Conservation (phyloP, 2,797 vertebrate genomes). For the Scomberomorus guttatus region DNA sequence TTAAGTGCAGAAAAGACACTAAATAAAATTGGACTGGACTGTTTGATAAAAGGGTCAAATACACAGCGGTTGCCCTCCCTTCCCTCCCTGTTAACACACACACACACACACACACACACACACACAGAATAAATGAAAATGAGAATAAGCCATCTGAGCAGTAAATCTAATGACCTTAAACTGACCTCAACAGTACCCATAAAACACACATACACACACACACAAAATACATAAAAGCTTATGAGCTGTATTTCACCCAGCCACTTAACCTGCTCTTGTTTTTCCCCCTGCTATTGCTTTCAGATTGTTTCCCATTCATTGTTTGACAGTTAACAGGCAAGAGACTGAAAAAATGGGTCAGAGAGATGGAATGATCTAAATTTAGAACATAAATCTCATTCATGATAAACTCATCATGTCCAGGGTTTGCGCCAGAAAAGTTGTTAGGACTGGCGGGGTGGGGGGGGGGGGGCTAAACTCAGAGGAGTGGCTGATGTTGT, state of each 20-base stretch:
- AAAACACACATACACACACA: constrained; percentile 8
- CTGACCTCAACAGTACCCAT: constrained; percentile 40
- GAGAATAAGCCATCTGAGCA: constrained; percentile 25
- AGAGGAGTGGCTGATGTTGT: too few species aligned
- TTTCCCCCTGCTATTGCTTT: neutral
- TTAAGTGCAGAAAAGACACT: neutral
- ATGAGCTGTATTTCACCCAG: neutral
- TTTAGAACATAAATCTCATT: neutral
- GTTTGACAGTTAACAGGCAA: neutral
- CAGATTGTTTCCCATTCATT: constrained; percentile 4
- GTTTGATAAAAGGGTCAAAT: constrained; percentile 12
- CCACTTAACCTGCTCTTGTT: neutral
- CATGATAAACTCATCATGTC: neutral
- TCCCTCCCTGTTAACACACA: neutral
- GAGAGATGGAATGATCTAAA: constrained; percentile 1
- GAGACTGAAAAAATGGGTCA: neutral
- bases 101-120: neutral
- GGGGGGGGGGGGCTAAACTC: too few species aligned
- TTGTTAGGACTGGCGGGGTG: too few species aligned
- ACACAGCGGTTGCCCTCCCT: neutral
- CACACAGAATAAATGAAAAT: constrained; percentile 10
- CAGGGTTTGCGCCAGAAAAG: too few species aligned
- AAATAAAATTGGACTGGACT: neutral
- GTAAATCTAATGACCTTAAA: constrained; percentile 58
- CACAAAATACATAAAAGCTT: constrained; percentile 2